Evolutionary conservation across 2,113 vertebrate species (phyloP).

Genomic region (Cebus imitator): DNA sequence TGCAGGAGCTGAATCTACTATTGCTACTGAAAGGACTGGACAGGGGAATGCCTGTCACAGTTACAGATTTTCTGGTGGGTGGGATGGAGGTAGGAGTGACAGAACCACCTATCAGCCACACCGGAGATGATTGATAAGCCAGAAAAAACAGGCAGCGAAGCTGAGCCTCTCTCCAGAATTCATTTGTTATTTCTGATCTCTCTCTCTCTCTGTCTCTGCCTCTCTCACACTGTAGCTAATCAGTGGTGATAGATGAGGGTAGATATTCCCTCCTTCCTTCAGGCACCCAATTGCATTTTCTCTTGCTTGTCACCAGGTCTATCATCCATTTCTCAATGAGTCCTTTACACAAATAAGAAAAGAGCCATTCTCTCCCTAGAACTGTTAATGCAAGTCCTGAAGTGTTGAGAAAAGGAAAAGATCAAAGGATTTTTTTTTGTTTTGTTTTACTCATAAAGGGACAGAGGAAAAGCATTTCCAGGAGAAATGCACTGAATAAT

Average conservation of each 20-base stretch:
- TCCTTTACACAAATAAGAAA: slow-evolving; percentile 32
- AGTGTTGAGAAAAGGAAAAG: slow-evolving; percentile 2
- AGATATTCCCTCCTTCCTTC: slow-evolving; percentile 57
- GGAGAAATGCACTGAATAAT: background rate
- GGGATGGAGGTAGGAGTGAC: slow-evolving; percentile 48
- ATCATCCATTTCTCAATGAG: slow-evolving; percentile 52
- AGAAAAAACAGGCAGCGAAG: slow-evolving; percentile 44
- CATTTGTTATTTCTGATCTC: slow-evolving; percentile 73
- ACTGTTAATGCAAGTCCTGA: background rate
- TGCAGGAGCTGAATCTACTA: background rate
- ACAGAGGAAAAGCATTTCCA: slow-evolving; percentile 7
- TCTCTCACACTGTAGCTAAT: slow-evolving; percentile 65
- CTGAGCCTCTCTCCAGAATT: slow-evolving; percentile 49
- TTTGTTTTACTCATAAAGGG: background rate
- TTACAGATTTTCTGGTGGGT: slow-evolving; percentile 48
- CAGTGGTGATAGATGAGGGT: slow-evolving; percentile 77
- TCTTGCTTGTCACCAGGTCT: slow-evolving; percentile 67
- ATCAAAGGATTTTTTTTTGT: slow-evolving; percentile 1
- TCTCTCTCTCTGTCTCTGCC: slow-evolving; percentile 66
- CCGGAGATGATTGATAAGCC: slow-evolving; percentile 66
- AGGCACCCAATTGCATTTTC: slow-evolving; percentile 59
- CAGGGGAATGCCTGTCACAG: slow-evolving; percentile 36
- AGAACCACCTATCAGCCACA: slow-evolving; percentile 61
- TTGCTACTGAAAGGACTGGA: background rate
- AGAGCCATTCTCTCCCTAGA: background rate